Evolutionary conservation across 2,797 vertebrate genomes (phyloP), one percentile per base, ranked within the genome.

Genomic region (Myioborus melanocephalus): DNA sequence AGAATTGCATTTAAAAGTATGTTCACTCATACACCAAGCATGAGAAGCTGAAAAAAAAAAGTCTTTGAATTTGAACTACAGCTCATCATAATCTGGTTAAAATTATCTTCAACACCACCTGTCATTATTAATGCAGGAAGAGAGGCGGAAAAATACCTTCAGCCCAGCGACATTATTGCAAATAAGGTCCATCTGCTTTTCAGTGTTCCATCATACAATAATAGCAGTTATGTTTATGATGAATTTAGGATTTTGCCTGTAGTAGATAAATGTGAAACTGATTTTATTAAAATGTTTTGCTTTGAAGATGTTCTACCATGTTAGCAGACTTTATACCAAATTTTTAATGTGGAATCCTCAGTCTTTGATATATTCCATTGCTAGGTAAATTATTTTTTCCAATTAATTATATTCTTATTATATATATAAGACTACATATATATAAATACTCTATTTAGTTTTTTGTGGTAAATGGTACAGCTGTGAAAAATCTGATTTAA

Each of bases 101-200:
- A 97, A 98, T 97, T 96, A 98, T 97, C 97, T 97, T 94, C 73
- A 87, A 73, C 79, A 96, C 93, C 96, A 98, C 96, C 95, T 97
- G 97, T 94, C 96, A 94, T 96, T 95, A 97, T 98, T 97, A 97
- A 96, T 94, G 81, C 91, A 96, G 87, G 77, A 89, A 91, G 77
- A 95, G 93, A 82, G 93, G 86, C 3, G 0, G 83, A 89, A 92
- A 94, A 93, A 96, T 89, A 89, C 90, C 85, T 96, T 95, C 50
- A 69, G 79, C 77, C 73, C 44, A 44, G 75, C 30, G 78, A 81
- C 39, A 72, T 78, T 49, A 70, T 77, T 75, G 39, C 59, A 90
- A 93, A 91, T 75, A 81, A 72, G 75, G 85, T 89, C 95, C 83
- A 66, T 91, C 87, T 91, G 80, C 76, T 73, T 66, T 75, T 79